Evolutionary conservation across 2,888 invertebrate species (phyloP).

Genomic region (Ypsolopha sequella): DNA sequence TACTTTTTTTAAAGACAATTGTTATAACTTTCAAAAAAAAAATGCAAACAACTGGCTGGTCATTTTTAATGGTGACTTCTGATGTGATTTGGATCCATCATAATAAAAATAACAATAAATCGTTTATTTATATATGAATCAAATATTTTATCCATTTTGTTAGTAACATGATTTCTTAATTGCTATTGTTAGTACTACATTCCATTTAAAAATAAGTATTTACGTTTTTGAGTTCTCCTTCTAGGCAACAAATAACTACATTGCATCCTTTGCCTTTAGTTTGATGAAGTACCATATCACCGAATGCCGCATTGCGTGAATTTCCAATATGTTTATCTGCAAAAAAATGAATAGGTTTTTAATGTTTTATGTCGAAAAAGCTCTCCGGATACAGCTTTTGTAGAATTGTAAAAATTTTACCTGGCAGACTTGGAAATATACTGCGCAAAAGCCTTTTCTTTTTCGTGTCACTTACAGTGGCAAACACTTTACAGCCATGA

Average conservation of each 20-base stretch:
- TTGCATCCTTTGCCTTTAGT: not conserved
- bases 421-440: constrained; percentile 1
- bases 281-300: not conserved
- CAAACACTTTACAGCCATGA: constrained; percentile 2
- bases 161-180: too few species aligned
- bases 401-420: not conserved
- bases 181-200: too few species aligned
- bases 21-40: not conserved
- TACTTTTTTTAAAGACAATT: too few species aligned
- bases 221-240: not conserved
- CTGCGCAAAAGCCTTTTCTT: constrained; percentile 3
- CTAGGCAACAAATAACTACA: not conserved
- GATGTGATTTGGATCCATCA: not conserved
- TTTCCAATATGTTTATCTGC: not conserved
- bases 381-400: too few species aligned
- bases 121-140: too few species aligned
- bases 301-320: not conserved
- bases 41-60: not conserved
- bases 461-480: constrained; percentile 1
- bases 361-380: too few species aligned
- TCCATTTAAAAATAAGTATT: not conserved
- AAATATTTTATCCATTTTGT: too few species aligned
- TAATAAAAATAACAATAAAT: too few species aligned
- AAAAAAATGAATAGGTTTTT: not conserved
- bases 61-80: too few species aligned